Conservation (phyloP, 1,140 invertebrate genomes). For the Drosophila bocki region DNA sequence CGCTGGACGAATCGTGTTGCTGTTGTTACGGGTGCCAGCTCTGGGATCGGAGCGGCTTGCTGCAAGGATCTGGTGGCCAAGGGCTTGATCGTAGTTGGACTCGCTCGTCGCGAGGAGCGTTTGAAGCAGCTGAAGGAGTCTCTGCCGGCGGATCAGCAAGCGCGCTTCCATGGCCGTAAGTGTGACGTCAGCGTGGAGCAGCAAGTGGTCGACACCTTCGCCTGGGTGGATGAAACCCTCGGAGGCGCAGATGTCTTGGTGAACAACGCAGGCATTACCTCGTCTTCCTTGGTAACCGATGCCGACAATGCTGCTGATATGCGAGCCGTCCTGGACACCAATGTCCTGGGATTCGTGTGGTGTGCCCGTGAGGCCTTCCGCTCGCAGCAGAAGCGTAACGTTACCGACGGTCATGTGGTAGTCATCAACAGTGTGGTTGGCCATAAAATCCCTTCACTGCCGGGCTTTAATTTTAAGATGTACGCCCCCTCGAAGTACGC, state of each 20-base stretch:
- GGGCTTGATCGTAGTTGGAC: slow-evolving; percentile 88
- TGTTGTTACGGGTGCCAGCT: slow-evolving; percentile 84
- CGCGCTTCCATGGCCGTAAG: slow-evolving; percentile 50
- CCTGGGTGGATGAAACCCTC: slow-evolving; percentile 87
- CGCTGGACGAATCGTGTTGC: slow-evolving; percentile 75
- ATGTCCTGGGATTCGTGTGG: slow-evolving; percentile 86
- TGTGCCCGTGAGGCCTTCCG: slow-evolving; percentile 87
- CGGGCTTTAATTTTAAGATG: slow-evolving; percentile 76
- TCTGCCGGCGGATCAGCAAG: slow-evolving; percentile 35
- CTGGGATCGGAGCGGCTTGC: slow-evolving; percentile 86
- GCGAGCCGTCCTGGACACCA: slow-evolving; percentile 79
- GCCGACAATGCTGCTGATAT: slow-evolving; percentile 70
- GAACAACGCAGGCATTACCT: slow-evolving; percentile 88
- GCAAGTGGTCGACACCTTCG: slow-evolving; percentile 88
- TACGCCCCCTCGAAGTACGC: slow-evolving; percentile 87
- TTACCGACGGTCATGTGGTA: slow-evolving; percentile 89
- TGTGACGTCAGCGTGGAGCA: slow-evolving; percentile 88
- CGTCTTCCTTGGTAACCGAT: slow-evolving; percentile 85
- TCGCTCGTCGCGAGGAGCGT: slow-evolving; percentile 88
- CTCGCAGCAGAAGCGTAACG: slow-evolving; percentile 86
- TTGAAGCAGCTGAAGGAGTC: slow-evolving; percentile 85
- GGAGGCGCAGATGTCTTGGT: slow-evolving; percentile 89
- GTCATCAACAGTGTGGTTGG: slow-evolving; percentile 59
- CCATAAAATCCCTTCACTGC: slow-evolving; percentile 66
- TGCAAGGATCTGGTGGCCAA: slow-evolving; percentile 85